Evolutionary conservation across 1,140 invertebrate genomes (phyloP).

Genomic region (Euura saliciscinereae): DNA sequence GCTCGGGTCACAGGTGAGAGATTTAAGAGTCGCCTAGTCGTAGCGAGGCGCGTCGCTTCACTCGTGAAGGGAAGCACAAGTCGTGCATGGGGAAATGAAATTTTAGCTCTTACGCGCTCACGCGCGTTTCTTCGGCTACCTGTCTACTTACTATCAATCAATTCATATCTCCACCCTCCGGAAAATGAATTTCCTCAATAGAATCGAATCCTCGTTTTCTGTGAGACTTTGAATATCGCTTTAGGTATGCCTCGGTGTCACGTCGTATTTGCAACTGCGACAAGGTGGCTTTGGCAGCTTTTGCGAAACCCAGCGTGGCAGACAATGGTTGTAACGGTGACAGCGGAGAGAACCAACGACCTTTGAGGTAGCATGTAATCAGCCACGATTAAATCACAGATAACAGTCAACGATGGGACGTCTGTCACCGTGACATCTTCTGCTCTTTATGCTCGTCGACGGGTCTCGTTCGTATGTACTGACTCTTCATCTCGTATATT

Average conservation of each 20-base stretch:
- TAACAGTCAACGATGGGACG: not conserved
- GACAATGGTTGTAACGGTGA: not conserved
- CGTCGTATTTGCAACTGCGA: not conserved
- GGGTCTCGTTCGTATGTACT: not conserved
- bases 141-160: not conserved
- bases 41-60: conserved; percentile 19
- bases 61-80: not conserved
- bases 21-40: conserved; percentile 32
- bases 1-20: conserved; percentile 44
- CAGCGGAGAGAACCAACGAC: not conserved
- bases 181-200: no score
- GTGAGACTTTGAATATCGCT: not conserved
- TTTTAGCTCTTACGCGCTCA: conserved; percentile 24
- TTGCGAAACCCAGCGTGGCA: not conserved
- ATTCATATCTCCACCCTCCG: no score
- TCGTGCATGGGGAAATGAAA: conserved; percentile 30
- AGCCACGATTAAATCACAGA: not conserved
- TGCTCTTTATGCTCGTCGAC: no score
- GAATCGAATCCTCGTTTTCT: no score
- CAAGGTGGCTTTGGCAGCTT: not conserved
- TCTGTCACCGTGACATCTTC: not conserved
- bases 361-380: conserved; percentile 4
- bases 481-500: not conserved
- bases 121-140: not conserved
- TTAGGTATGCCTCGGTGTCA: not conserved